These are phyloP conservation scores for Peucedramus taeniatus DNA, from an alignment of 2,113 vertebrate species.

Conservation along the genomic window DNA sequence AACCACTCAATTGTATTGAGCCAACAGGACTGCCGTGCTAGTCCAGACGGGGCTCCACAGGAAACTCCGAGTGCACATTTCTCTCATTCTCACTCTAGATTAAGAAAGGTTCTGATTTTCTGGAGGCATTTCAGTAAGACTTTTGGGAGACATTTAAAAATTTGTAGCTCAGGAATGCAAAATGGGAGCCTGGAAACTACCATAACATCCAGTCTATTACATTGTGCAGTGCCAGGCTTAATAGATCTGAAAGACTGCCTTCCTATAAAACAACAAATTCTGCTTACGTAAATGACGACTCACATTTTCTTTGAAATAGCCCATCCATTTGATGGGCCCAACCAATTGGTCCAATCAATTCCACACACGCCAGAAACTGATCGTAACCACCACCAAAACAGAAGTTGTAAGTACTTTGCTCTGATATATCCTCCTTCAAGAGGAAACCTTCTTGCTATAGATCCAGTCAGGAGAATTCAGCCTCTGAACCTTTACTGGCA, in stretches of 20 bases:
- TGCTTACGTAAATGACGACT: background rate
- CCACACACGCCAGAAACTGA: background rate
- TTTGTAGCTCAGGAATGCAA: background rate
- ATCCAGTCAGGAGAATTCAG: background rate
- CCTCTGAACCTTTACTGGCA: background rate
- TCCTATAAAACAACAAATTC: background rate
- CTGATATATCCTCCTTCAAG: background rate
- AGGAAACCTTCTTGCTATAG: background rate
- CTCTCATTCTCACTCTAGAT: background rate
- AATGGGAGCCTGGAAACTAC: background rate
- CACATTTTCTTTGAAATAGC: background rate
- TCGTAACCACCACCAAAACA: background rate
- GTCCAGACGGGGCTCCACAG: slow-evolving; percentile 29
- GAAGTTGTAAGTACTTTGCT: background rate
- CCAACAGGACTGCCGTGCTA: background rate
- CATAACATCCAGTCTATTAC: background rate
- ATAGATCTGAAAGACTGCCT: background rate
- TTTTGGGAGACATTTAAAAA: background rate
- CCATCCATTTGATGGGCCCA: background rate
- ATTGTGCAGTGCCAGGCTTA: background rate
- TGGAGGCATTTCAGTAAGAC: background rate
- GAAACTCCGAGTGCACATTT: background rate
- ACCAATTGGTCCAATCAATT: background rate
- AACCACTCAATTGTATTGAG: background rate
- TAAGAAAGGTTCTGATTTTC: background rate